A percentile compares a stretch with the other conserved stretches of the same genome.
phyloP scores from a whole-genome alignment of 2,113 vertebrate species.

The Esox niger region DNA sequence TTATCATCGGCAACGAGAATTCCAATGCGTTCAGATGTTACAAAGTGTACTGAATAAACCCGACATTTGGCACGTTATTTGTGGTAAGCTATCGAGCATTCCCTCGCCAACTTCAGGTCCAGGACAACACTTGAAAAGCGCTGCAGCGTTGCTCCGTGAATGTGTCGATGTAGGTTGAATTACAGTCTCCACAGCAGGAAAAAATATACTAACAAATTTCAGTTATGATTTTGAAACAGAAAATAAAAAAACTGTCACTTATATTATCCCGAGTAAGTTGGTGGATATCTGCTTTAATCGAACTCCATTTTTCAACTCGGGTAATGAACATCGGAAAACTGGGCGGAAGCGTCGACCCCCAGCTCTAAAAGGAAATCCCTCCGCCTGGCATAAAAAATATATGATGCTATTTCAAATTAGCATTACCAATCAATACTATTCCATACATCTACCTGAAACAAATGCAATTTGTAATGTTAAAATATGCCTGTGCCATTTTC shows the following conservation, averaged over 20 bases:
- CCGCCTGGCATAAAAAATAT: conserved; percentile 66
- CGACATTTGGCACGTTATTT: conserved; percentile 59
- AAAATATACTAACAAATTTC: conserved; percentile 6
- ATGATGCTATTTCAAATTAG: conserved; percentile 17
- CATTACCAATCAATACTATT: background rate
- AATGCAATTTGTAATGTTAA: background rate
- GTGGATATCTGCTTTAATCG: conserved; percentile 71
- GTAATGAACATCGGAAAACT: conserved; percentile 80
- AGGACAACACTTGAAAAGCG: conserved; percentile 67
- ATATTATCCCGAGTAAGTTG: conserved; percentile 64
- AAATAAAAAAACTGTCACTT: background rate
- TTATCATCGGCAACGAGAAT: conserved; percentile 48
- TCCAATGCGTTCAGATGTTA: conserved; percentile 53
- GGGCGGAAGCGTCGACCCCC: conserved; percentile 85
- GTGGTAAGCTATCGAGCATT: conserved; percentile 67
- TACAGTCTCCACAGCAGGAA: conserved; percentile 49
- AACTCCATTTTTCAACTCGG: conserved; percentile 81
- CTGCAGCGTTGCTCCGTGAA: conserved; percentile 61
- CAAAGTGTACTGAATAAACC: conserved; percentile 33
- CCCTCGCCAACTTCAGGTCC: conserved; percentile 71
- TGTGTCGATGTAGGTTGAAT: conserved; percentile 55
- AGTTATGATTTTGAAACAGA: conserved; percentile 2
- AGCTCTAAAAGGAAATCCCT: conserved; percentile 73
- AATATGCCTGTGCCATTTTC: accelerated
- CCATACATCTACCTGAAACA: background rate